Base-by-base conservation (phyloP, 2,888 invertebrate genomes). In the Tetheella fluctuosa region DNA sequence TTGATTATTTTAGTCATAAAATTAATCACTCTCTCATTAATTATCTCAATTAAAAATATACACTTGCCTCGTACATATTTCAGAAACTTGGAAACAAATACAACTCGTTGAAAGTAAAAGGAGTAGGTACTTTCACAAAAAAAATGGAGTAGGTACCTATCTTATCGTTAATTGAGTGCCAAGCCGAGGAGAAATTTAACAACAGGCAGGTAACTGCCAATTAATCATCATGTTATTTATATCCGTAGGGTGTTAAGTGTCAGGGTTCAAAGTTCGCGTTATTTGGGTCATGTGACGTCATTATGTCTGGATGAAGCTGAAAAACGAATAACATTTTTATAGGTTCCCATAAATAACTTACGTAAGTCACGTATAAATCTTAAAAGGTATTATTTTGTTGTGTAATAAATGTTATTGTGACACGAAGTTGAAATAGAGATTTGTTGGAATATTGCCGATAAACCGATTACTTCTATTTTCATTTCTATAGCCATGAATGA, bases 261-360 rank as follows among this genome's bases (percentile, higher is more conserved):
- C 59, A 57, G 56, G 69, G 63, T 63, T 72, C 61, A 61, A 60
- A 61, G 64, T 59, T 63, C 63, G 13, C 30, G 42, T 57, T 57
- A 53, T 52, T 54, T 61, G 54, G 53, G 54, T 58, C 54, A 59
- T 57, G 48, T 68, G 73, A 73, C 72, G 76, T 75, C 76, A 76
- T 64, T 17, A 23, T 61, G 71, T 77, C 76, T 77, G 69, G 63
- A 59, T 23, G 48, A 58, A 58, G 56, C 48, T 52, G 61, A 69
- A 69, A 76, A 73, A 74, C 65, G 76, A 77, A 76, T 66, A 75
- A 76, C 76, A 77, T 60, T n/a, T n/a, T n/a, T n/a, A n/a, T n/a
- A n/a, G n/a, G 62, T 52, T 62, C 61, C 70, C 77, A 75, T 77
- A 77, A 34, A 34, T 13, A 34, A 34, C 34, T 75, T 66, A 64